Percentiles rank a stretch among this genome's conserved stretches.
Conservation (phyloP, 2,888 invertebrate species). For the Lottia scabra region DNA sequence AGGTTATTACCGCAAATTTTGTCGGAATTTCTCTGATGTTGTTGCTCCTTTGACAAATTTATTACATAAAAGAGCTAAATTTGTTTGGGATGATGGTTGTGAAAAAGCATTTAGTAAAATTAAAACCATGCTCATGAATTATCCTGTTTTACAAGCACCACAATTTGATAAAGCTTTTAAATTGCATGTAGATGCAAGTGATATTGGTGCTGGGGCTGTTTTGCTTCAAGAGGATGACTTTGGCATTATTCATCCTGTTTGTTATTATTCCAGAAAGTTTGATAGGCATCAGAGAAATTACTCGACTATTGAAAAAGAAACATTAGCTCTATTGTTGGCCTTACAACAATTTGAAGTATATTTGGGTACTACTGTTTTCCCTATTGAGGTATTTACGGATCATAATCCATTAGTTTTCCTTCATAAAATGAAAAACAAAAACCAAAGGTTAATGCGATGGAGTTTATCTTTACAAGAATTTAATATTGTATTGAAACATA, state of each 20-base stretch:
- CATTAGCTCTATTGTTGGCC: slow-evolving; percentile 33
- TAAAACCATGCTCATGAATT: slow-evolving; percentile 34
- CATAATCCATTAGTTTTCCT: slow-evolving; percentile 37
- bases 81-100: slow-evolving; percentile 47
- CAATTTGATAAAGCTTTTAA: slow-evolving; percentile 25
- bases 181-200: slow-evolving; percentile 41
- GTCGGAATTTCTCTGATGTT: slow-evolving; percentile 26
- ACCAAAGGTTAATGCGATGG: slow-evolving; percentile 27
- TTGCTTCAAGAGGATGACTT: slow-evolving; percentile 37
- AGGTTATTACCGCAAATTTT: slow-evolving; percentile 31
- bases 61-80: slow-evolving; percentile 20
- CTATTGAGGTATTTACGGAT: slow-evolving; percentile 30
- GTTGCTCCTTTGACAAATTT: slow-evolving; percentile 22
- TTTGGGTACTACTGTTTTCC: slow-evolving; percentile 14
- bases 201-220: slow-evolving; percentile 34
- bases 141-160: slow-evolving; percentile 27
- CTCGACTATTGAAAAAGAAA: slow-evolving; percentile 34
- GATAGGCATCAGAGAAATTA: slow-evolving; percentile 38
- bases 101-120: slow-evolving; percentile 49
- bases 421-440: slow-evolving; percentile 28
- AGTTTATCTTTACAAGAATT: too few species aligned
- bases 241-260: slow-evolving; percentile 30
- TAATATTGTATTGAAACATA: too few species aligned
- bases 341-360: slow-evolving; percentile 37
- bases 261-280: slow-evolving; percentile 37